A percentile compares a stretch with the other conserved stretches of the same genome.
These are phyloP conservation scores for Drosophila subpulchrella DNA, from an alignment of 1,140 invertebrate genomes.

Conservation along the genomic window DNA sequence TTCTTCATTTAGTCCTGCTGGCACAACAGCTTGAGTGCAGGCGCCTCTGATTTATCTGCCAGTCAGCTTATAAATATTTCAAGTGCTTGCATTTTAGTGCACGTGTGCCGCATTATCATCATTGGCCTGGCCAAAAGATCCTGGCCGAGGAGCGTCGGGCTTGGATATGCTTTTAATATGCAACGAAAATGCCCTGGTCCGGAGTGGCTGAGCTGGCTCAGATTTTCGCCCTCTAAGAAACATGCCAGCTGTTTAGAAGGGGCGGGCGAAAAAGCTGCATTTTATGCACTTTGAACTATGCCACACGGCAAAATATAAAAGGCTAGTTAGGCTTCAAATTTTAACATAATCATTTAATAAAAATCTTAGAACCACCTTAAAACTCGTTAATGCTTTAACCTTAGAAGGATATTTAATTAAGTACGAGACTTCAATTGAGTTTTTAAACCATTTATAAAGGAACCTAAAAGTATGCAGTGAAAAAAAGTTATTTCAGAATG, in stretches of 20 bases:
- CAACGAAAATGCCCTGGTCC: constrained; percentile 45
- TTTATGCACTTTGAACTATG: constrained; percentile 24
- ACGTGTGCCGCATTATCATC: constrained; percentile 78
- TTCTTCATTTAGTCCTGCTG: constrained; percentile 69
- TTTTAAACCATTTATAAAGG: not conserved
- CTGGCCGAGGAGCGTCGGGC: constrained; percentile 12
- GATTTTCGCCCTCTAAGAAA: constrained; percentile 27
- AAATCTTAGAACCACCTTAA: not conserved
- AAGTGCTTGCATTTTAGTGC: constrained; percentile 79
- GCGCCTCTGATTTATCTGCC: constrained; percentile 69
- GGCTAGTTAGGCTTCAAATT: not conserved
- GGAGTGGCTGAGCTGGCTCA: constrained; percentile 10
- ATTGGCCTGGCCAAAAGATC: constrained; percentile 22
- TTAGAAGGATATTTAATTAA: too few species aligned
- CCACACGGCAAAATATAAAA: not conserved
- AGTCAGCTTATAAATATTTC: constrained; percentile 78
- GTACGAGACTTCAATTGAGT: too few species aligned
- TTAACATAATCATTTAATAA: not conserved
- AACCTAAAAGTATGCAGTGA: not conserved
- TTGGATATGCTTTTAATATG: constrained; percentile 63
- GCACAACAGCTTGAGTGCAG: constrained; percentile 59
- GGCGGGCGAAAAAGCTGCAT: constrained; percentile 21
- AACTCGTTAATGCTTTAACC: not conserved
- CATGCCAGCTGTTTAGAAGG: constrained; percentile 43
- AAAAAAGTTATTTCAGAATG: not conserved